Percentiles rank a stretch among this genome's conserved stretches.
These are phyloP conservation scores for Aricia artaxerxes DNA, from an alignment of 2,888 invertebrate species.

Conservation along the genomic window DNA sequence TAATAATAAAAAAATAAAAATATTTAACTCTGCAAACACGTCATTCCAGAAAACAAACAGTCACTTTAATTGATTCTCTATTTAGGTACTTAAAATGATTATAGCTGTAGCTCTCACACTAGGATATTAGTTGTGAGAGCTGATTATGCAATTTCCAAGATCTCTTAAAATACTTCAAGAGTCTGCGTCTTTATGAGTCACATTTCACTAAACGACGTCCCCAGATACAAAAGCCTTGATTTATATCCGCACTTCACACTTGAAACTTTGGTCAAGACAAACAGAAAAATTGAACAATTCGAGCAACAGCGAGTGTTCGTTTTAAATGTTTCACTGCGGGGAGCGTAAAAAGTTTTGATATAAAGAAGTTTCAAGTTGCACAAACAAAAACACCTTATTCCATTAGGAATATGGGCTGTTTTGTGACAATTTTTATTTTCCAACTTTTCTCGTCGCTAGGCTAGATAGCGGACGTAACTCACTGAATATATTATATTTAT, in stretches of 20 bases:
- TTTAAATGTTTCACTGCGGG: slow-evolving; percentile 29
- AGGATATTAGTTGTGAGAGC: no score
- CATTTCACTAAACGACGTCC: neutral
- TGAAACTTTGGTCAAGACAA: slow-evolving; percentile 19
- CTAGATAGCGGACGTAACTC: slow-evolving; percentile 12
- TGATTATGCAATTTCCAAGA: no score
- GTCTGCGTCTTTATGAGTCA: no score
- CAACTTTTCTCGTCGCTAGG: neutral
- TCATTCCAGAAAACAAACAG: no score
- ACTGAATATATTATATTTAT: slow-evolving; percentile 17
- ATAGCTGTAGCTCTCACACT: no score
- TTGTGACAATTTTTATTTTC: slow-evolving; percentile 22
- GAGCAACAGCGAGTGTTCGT: slow-evolving; percentile 31
- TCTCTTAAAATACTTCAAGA: no score
- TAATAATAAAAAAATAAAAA: no score
- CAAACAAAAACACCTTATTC: slow-evolving; percentile 37
- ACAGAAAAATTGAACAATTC: slow-evolving; percentile 16
- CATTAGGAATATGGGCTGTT: slow-evolving; percentile 34
- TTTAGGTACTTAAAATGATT: no score
- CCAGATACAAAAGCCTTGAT: neutral
- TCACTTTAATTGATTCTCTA: no score
- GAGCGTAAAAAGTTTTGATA: slow-evolving; percentile 35
- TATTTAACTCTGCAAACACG: no score
- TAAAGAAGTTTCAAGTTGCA: slow-evolving; percentile 39
- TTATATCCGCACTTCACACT: neutral